phyloP scores from a whole-genome alignment of 2,113 vertebrate genomes.

The Mastomys natalensis region DNA sequence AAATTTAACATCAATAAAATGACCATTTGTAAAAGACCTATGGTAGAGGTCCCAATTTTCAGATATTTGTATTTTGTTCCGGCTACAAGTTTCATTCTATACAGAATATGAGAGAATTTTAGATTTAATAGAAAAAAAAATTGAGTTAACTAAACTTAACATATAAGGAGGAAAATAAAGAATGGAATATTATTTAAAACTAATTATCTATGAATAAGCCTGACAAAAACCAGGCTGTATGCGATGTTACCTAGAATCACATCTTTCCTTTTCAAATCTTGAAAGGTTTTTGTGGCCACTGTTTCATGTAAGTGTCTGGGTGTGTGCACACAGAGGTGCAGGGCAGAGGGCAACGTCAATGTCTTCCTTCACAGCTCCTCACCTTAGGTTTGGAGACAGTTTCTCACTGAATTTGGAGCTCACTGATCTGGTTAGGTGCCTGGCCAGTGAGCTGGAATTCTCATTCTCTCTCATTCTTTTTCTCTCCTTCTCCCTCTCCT shows the following conservation, averaged over 20 bases:
- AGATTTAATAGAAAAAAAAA: conserved; percentile 44
- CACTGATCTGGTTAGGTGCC: neutral
- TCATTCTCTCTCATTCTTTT: no score
- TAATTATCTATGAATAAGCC: conserved; percentile 5
- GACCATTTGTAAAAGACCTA: conserved; percentile 24
- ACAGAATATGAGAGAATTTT: conserved; percentile 33
- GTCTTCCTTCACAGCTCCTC: neutral
- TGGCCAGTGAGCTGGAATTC: neutral
- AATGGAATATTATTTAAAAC: conserved; percentile 23
- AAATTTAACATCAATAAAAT: conserved; percentile 40
- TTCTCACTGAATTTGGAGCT: neutral
- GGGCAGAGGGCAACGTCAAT: neutral
- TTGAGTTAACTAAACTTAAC: conserved; percentile 43
- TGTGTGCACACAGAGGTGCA: no score
- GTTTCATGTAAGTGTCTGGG: neutral
- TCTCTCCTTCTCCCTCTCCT: no score
- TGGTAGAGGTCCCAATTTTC: conserved; percentile 16
- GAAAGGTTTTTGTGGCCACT: neutral
- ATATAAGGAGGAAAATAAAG: conserved; percentile 34
- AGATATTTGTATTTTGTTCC: conserved; percentile 44
- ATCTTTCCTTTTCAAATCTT: conserved; percentile 41
- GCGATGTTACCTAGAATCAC: neutral
- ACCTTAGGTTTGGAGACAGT: neutral
- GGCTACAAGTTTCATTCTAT: neutral
- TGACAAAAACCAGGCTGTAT: conserved; percentile 34